Evolutionary conservation across 2,113 vertebrate genomes (phyloP), one percentile per base, ranked within the genome.

Genomic region (Tachysurus fulvidraco): DNA sequence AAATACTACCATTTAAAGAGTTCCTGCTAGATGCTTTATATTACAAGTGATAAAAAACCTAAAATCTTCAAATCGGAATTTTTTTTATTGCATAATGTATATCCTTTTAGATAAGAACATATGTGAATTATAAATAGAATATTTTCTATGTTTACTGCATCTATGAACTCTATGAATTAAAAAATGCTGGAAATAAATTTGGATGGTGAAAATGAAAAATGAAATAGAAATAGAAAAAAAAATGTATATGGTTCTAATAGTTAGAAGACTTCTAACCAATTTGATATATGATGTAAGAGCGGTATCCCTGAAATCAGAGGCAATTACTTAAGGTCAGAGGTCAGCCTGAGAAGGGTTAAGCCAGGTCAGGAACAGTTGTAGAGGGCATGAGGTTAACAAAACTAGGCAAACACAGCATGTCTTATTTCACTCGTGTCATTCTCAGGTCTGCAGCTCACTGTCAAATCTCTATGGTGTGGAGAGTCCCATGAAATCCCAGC

Each of bases 351-450:
- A 30, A 88, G 85, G 81, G 85, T 87, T 88, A 76, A 46, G 65
- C 28, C 73, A 81, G 88, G 91, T 90, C 90, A 90, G 82, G 83
- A 65, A 91, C 81, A 55, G 50, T 88, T 91, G 81, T 52, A 60
- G 86, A 74, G 8, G 64, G 59, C 76, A 88, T 83, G 64, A 88
- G 92, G 89, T 62, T 90, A 78, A 28, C 85, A 83, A 92, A 86
- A 90, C 93, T 91, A 94, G 91, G 88, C 89, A 91, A 95, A 94
- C 93, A 95, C 73, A 81, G 81, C 83, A 87, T 78, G 90, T 87
- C 50, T 88, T 92, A 93, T 92, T 92, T 91, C 89, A 86, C 25
- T 91, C 90, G 92, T 91, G 78, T 86, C 92, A 91, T 92, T 90
- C 64, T 44, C 59, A 83, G 67, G 67, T 87, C 67, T 12, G 9